Percentiles rank a stretch among this genome's conserved stretches.
phyloP scores from a whole-genome alignment of 2,888 invertebrate species.

The Troglohyphantes excavatus region DNA sequence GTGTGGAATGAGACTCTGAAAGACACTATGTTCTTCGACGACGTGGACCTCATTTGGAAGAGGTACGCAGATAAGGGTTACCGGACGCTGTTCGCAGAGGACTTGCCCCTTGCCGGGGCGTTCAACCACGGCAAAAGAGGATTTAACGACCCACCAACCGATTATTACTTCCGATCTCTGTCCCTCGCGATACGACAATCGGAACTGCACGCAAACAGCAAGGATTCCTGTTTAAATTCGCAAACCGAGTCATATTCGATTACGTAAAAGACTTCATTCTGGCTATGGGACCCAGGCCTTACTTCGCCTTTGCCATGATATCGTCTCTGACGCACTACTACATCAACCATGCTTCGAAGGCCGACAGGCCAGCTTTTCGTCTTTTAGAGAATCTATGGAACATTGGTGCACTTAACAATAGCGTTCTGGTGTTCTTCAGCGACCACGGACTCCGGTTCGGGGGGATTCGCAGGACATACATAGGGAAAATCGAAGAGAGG shows the following conservation, averaged over 20 bases:
- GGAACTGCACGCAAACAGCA: constrained; percentile 9
- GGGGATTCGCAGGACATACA: constrained; percentile 89
- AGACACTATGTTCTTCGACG: constrained; percentile 78
- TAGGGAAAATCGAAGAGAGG: constrained; percentile 83
- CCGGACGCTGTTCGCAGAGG: constrained; percentile 82
- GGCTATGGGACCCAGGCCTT: constrained; percentile 57
- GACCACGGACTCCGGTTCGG: constrained; percentile 96
- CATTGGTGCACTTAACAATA: constrained; percentile 86
- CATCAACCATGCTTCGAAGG: constrained; percentile 81
- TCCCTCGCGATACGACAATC: constrained; percentile 81
- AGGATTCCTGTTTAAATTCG: constrained; percentile 23
- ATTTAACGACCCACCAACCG: constrained; percentile 81
- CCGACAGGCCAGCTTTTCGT: constrained; percentile 81
- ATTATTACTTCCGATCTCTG: constrained; percentile 82
- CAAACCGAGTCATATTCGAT: constrained; percentile 33
- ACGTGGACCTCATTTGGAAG: constrained; percentile 82
- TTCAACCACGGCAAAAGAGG: constrained; percentile 82
- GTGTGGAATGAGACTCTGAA: constrained; percentile 66
- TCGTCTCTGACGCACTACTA: constrained; percentile 82
- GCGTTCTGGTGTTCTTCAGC: constrained; percentile 88
- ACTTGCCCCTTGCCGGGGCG: constrained; percentile 81
- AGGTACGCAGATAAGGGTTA: constrained; percentile 81
- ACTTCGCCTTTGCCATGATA: constrained; percentile 82
- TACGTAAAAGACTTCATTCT: constrained; percentile 55
- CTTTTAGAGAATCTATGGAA: constrained; percentile 85